Conservation (phyloP, 1,140 invertebrate species). For the Fragariocoptes setiger region DNA sequence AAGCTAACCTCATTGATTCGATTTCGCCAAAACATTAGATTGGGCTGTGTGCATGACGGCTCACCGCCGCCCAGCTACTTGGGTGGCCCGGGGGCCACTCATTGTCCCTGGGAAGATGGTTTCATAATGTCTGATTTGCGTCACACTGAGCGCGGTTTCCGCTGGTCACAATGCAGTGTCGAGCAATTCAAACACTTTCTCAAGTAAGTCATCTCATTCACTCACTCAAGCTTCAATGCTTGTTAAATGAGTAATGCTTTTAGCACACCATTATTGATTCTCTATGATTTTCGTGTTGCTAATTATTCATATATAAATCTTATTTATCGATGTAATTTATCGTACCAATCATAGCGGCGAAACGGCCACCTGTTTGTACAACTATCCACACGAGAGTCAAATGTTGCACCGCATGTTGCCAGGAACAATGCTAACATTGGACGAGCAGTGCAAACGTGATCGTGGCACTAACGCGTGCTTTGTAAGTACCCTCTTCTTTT, state of each 20-base stretch:
- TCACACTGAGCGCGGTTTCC: constrained; percentile 70
- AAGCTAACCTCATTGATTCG: too few species aligned
- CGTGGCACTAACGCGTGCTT: constrained; percentile 64
- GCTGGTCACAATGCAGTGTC: constrained; percentile 73
- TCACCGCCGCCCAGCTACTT: constrained; percentile 70
- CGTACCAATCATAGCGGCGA: constrained; percentile 66
- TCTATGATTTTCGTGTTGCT: constrained; percentile 1
- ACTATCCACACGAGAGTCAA: constrained; percentile 69
- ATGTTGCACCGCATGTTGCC: constrained; percentile 53
- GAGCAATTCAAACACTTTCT: constrained; percentile 78
- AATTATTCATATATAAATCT: background rate
- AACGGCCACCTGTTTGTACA: constrained; percentile 67
- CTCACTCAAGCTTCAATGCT: constrained; percentile 1
- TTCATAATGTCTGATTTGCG: constrained; percentile 80
- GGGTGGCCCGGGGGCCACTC: constrained; percentile 71
- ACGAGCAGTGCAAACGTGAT: constrained; percentile 69
- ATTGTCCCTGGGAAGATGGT: constrained; percentile 76
- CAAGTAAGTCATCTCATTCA: constrained; percentile 30
- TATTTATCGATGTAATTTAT: too few species aligned
- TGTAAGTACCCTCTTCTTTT: constrained; percentile 22
- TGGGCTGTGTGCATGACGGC: constrained; percentile 74
- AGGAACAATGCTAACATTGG: constrained; percentile 51
- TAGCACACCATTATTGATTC: background rate
- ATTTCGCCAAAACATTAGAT: too few species aligned
- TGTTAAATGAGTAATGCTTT: background rate